Percentiles rank a stretch among this genome's conserved stretches.
phyloP scores from a whole-genome alignment of 2,113 vertebrate species.

The Stegostoma tigrinum region DNA sequence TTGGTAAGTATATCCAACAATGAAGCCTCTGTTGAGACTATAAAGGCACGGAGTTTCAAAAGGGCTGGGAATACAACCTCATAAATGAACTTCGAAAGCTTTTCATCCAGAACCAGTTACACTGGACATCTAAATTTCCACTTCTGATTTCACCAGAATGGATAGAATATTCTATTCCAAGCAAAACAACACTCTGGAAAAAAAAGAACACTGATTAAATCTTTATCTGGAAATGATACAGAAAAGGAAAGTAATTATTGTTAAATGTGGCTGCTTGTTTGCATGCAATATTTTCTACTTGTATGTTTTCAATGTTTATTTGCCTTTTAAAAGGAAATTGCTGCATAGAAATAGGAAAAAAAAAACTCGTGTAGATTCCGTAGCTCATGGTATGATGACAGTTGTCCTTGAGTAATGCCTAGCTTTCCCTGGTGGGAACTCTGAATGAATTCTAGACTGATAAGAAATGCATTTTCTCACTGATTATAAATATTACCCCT shows the following conservation, averaged over 20 bases:
- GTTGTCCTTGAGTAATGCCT: neutral
- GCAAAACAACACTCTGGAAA: neutral
- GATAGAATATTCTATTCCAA: neutral
- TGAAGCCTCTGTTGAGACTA: slow-evolving; percentile 43
- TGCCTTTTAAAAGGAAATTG: neutral
- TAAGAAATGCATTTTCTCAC: slow-evolving; percentile 26
- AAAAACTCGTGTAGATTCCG: neutral
- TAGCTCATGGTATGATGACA: neutral
- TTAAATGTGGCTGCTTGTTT: neutral
- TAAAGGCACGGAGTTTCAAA: slow-evolving; percentile 33
- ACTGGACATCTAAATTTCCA: neutral
- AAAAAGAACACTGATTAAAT: neutral
- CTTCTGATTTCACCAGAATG: neutral
- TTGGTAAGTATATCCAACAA: slow-evolving; percentile 41
- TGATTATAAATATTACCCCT: neutral
- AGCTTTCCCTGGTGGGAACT: slow-evolving; percentile 19
- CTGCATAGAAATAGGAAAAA: neutral
- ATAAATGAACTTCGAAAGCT: slow-evolving; percentile 31
- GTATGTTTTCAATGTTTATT: neutral
- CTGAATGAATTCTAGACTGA: slow-evolving; percentile 7
- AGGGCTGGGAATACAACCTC: neutral
- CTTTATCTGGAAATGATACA: neutral
- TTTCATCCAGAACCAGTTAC: slow-evolving; percentile 6
- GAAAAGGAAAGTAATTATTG: slow-evolving; percentile 1
- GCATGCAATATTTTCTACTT: neutral